Evolutionary conservation across 2,797 vertebrate species (phyloP), one percentile per base, ranked within the genome.

Genomic region (Cephalopachus bancanus): DNA sequence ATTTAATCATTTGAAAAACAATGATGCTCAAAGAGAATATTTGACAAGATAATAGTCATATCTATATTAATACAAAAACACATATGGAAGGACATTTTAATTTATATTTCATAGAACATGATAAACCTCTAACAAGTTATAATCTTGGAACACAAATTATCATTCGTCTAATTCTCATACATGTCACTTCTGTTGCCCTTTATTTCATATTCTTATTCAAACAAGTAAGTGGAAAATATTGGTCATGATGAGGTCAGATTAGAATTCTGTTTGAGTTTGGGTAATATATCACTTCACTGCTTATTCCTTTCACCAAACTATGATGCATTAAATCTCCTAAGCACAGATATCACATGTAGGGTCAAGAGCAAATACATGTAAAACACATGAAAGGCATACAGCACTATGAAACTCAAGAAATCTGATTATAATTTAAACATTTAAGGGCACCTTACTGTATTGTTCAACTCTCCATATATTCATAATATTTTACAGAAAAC

Each of bases 1-100:
- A 30, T 71, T 90, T 91, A 71, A 69, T 67, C 59, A 53, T 30
- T 55, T 93, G 5, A 90, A 75, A 92, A 87, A 37, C 59, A 94
- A 89, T 28, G 7, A 64, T 59, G 11, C 19, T 91, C 11, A 49
- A 53, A 72, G 10, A 75, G 30, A 57, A 10, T 72, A 81, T 53
- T 3, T 91, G 44, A 75, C 20, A 80, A 94, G 51, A 28, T 20
- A 75, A 90, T 19, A 81, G 62, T 1, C 24, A 53, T 17, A 16
- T 30, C 33, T 33, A 44, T 53, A 87, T 26, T 44, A 49, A 64
- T 59, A 71, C n/a, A 93, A 75, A 85, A 91, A 51, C 3, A 79
- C 28, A 55, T n/a, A 55, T 24, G 20, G 4, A 79, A 60, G 28
- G 5, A 28, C 7, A 69, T 80, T 37, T 88, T 89, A 55, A 78